Evolutionary conservation across 2,797 vertebrate species (phyloP), one percentile per base, ranked within the genome.

Genomic region (Karalla daura): DNA sequence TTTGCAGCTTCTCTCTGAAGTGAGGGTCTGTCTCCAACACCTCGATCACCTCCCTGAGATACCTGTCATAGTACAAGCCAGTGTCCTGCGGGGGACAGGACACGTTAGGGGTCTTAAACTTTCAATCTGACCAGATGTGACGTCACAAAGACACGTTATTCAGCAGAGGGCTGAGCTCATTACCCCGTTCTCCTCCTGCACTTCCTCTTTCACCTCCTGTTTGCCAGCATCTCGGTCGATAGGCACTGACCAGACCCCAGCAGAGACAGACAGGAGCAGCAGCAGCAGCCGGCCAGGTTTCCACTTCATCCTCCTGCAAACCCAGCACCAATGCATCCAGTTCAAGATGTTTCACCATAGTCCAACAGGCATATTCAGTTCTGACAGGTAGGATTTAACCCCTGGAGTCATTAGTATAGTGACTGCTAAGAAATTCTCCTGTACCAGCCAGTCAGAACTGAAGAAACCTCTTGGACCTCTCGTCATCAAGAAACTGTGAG

Each of bases 1-100:
- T 94, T 84, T 97, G 96, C 27, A 97, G 93, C 72, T 96, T 97
- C 89, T 97, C 95, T 27, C 95, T 94, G 87, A 97, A 97, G 89
- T 96, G 96, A 18, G 95, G 93, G 13, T 97, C 96, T 0, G 95
- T 97, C 91, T 97, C 96, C 80, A 97, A 52, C 43, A 96, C 95
- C n/a, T 96, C 95, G 10, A 96, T 97, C 65, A 97, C 95, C 76
- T 97, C 96, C 58, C 95, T 91, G 45, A 97, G 93, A 70, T 97
- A 97, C 6, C 96, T 84, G 79, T 97, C 96, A 51, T 97, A 97
- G 86, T 96, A 96, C 25, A 97, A 87, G 1, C 96, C 96, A 0
- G 96, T 97, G 87, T 97, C 96, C 96, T 97, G 77, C 40, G 49
- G 7, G 10, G 23, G 2, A 46, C 54, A 54, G 4, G 27, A 17